A percentile compares a stretch with the other conserved stretches of the same genome.
phyloP scores from a whole-genome alignment of 2,888 invertebrate genomes.

The Pollenia labialis region DNA sequence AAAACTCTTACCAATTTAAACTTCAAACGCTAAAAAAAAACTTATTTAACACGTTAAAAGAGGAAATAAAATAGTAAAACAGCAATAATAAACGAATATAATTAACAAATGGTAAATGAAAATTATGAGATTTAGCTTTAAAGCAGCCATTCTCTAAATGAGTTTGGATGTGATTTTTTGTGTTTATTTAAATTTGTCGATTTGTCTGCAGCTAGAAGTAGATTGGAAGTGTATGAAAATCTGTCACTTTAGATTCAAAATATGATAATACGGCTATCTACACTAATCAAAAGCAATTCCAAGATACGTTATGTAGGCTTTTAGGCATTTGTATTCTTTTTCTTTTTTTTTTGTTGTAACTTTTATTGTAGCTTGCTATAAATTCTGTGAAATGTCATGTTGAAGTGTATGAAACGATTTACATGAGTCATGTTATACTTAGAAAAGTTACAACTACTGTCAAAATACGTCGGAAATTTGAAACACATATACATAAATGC shows the following conservation, averaged over 20 bases:
- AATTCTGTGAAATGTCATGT: too few relatives aligned
- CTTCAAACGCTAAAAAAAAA: background rate
- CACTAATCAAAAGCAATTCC: conserved; percentile 6
- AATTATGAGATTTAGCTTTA: conserved; percentile 23
- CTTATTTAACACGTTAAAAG: conserved; percentile 8
- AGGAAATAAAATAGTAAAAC: conserved; percentile 5
- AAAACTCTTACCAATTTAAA: background rate
- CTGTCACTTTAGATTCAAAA: conserved; percentile 35
- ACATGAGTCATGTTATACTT: too few relatives aligned
- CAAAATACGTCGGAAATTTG: too few relatives aligned
- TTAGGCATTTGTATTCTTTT: background rate
- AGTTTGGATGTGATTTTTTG: background rate
- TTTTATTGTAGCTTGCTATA: background rate
- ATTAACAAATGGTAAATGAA: conserved; percentile 13
- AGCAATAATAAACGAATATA: background rate
- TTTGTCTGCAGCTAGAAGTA: background rate
- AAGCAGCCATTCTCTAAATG: background rate
- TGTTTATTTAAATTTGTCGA: background rate
- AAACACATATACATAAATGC: too few relatives aligned
- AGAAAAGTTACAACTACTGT: too few relatives aligned
- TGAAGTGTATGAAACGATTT: too few relatives aligned
- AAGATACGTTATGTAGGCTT: conserved; percentile 13
- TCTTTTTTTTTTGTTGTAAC: background rate
- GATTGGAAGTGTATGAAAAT: background rate
- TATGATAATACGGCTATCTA: conserved; percentile 34